Evolutionary conservation across 2,797 vertebrate genomes (phyloP), one percentile per base, ranked within the genome.

Genomic region (Rhodeus uyekii): DNA sequence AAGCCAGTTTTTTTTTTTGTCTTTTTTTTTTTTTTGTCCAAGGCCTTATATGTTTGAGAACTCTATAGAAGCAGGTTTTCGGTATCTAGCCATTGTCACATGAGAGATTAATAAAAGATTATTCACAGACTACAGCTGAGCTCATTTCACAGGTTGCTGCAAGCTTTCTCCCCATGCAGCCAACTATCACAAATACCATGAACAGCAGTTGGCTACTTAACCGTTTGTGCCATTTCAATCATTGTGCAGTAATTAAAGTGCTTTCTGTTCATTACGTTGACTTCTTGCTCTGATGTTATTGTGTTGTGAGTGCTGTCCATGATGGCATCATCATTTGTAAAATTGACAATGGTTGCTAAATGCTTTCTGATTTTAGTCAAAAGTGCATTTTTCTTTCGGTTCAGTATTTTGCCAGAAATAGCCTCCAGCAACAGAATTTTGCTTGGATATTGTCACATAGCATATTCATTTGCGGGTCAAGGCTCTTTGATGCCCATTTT

Each of bases 401-500:
- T 48, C 67, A 71, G 8, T 29, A 32, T 27, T 29, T 69, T 8
- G 19, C 18, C 18, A 48, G 6, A 48, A 71, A 71, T 34, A 48
- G 29, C 69, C 27, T 2, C 5, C 44, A 32, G 18, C 27, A 72
- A 50, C 29, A 50, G 2, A 48, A 22, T 24, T 24, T 5, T 29
- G 5, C 32, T 50, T 77, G 42, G 8, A 38, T n/a, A 13, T 29
- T 46, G 75, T n/a, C 10, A 65, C 24, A 36, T 13, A 53, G 8
- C n/a, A 27, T 19, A 55, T 42, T 16, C 16, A 50, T 38, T 38
- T 12, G 24, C 22, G 55, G 71, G 22, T 76, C 38, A 76, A 61
- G 24, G 73, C 76, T 68, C 4, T 53, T 36, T 67, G 76, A 78
- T 55, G 36, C 24, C n/a, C 48, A 29, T 55, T 58, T 67, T 79